Percentiles rank a stretch among this genome's conserved stretches.
phyloP scores from a whole-genome alignment of 2,888 invertebrate genomes.

The Chrysolina oricalcia region DNA sequence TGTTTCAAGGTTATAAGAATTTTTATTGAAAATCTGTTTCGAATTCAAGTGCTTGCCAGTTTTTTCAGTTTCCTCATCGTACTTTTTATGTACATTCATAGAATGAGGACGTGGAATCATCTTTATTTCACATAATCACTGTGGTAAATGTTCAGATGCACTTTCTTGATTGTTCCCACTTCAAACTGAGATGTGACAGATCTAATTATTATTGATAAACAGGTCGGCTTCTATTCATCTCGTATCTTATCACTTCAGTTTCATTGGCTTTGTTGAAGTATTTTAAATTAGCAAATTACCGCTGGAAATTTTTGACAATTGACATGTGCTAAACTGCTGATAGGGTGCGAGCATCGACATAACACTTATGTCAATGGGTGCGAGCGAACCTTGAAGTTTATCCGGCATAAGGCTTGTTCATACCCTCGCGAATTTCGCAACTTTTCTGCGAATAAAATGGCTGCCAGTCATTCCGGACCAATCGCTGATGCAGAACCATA shows the following conservation, averaged over 20 bases:
- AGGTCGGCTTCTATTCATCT: too few species aligned
- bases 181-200: neutral
- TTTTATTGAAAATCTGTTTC: neutral
- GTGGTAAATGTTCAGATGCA: neutral
- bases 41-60: neutral
- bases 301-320: too few species aligned
- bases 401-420: too few species aligned
- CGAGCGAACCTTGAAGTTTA: too few species aligned
- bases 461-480: too few species aligned
- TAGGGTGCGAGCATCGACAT: too few species aligned
- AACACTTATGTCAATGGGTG: too few species aligned
- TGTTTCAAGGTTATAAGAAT: neutral
- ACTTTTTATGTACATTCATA: neutral
- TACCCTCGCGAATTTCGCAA: too few species aligned
- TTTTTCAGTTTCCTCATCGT: neutral
- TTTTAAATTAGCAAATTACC: too few species aligned
- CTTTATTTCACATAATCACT: neutral
- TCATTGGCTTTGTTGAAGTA: neutral
- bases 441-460: too few species aligned
- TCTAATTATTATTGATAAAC: neutral
- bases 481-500: too few species aligned
- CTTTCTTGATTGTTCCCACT: neutral
- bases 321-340: too few species aligned
- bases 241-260: neutral
- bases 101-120: constrained; percentile 4